Evolutionary conservation across 2,888 invertebrate genomes (phyloP).

Genomic region (Pherbina coryleti): DNA sequence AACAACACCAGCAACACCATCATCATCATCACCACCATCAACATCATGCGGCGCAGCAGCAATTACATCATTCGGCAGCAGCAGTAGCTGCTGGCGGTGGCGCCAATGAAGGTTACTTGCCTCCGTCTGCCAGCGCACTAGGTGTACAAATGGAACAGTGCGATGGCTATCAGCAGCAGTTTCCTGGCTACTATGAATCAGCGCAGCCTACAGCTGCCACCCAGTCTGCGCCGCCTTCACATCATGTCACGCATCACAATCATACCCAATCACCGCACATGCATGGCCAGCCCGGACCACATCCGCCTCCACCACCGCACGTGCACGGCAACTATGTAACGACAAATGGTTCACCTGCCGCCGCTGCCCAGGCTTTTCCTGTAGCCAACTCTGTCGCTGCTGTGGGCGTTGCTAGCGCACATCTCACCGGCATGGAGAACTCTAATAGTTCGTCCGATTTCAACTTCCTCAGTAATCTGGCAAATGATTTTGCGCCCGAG

Average conservation of each 20-base stretch:
- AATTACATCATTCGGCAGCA: slow-evolving; percentile 54
- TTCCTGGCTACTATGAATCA: slow-evolving; percentile 59
- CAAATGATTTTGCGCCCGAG: slow-evolving; percentile 93
- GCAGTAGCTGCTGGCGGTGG: slow-evolving; percentile 45
- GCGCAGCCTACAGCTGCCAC: slow-evolving; percentile 67
- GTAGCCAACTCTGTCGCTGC: slow-evolving; percentile 41
- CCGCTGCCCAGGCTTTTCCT: slow-evolving; percentile 50
- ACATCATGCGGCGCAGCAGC: slow-evolving; percentile 37
- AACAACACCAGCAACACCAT: slow-evolving; percentile 53
- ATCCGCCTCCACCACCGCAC: slow-evolving; percentile 65
- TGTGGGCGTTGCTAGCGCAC: slow-evolving; percentile 70
- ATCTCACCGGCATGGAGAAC: slow-evolving; percentile 80
- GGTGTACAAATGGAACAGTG: slow-evolving; percentile 66
- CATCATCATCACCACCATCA: slow-evolving; percentile 57
- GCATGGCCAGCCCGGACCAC: slow-evolving; percentile 53
- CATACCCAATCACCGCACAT: slow-evolving; percentile 71
- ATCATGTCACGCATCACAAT: slow-evolving; percentile 71
- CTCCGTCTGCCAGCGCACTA: slow-evolving; percentile 55
- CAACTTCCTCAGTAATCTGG: slow-evolving; percentile 91
- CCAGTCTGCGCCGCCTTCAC: slow-evolving; percentile 71
- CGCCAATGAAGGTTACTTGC: slow-evolving; percentile 33
- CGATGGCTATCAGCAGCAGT: slow-evolving; percentile 59
- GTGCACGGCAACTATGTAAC: slow-evolving; percentile 47
- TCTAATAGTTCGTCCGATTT: slow-evolving; percentile 95
- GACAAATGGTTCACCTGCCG: slow-evolving; percentile 34